Evolutionary conservation across 2,888 invertebrate species (phyloP), one percentile per base, ranked within the genome.

Genomic region (Hyppa rectilinea): DNA sequence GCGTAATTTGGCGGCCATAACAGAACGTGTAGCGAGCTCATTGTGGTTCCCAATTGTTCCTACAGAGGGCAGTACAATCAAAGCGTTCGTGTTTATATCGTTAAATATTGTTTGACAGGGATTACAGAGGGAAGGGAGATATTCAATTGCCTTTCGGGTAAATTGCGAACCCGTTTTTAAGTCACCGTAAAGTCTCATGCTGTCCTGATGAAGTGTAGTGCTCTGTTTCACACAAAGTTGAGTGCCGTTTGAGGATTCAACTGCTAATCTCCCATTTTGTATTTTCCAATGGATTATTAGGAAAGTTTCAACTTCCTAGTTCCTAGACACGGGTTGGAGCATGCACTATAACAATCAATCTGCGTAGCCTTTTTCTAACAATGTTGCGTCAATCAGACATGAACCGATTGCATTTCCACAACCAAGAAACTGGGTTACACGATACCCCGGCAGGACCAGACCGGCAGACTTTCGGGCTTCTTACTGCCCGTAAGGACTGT

Each of bases 41-140:
- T 84, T 83, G 84, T 72, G 83, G 84, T 77, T 43, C 26, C 47
- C 58, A 34, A 84, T 80, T 80, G 82, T 80, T 82, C 75, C 63
- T 43, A 62, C 52, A 73, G 74, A 77, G 74, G 55, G 55, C 62
- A 29, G 29, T 61, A 81, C 84, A 75, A 83, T 80, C 80, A 58
- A 49, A 66, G 34, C 53, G 49, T 31, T 61, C 70, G 68, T 71
- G 53, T 64, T 49, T 59, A 65, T 67, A 67, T 71, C 71, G 81
- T 73, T 71, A 78, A 72, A 83, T 78, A 75, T 72, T 53, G 79
- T 74, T 69, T 45, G 9, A 9, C 52, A 14, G 4, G 0, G 64
- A 80, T 34, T 3, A 0, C 3, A 23, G 60, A 76, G 71, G 26
- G 0, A 0, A 43, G 10, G 47, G 49, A 31, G 63, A 70, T 65